Evolutionary conservation across 1,140 invertebrate species (phyloP), one percentile per base, ranked within the genome.

Genomic region (Drosophila funebris): DNA sequence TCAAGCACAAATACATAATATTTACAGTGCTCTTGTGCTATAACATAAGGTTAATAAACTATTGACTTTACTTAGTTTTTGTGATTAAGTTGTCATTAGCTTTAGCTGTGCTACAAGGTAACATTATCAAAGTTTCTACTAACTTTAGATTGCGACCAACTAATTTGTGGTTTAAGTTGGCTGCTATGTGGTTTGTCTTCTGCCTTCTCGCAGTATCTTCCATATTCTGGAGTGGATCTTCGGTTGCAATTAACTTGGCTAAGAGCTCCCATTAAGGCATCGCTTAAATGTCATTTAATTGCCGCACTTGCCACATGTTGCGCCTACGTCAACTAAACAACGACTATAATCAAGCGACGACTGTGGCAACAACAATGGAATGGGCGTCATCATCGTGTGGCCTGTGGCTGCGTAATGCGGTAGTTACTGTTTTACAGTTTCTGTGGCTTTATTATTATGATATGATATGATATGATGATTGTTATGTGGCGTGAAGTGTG

Each of bases 341-440:
- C 16, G 18, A 53, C 39, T 36, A 46, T 62, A 58, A 64, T 48
- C 48, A 73, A 63, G 61, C 58, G 20, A 31, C 48, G 56, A 44
- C 8, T 48, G 43, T 48, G 11, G 36, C 69, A 36, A 41, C 50
- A 66, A 43, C 63, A 54, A 50, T 33, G 3, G 8, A 14, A 18
- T 5, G 46, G 46, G 46, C 61, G 36, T 41, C 50, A 24, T 60
- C 53, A 48, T 46, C 44, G 33, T 57, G 44, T 60, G 46, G 46
- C 31, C 31, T 73, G 48, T 9, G 79, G 20, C 80, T 66, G 79
- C 80, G 80, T 84, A 79, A 76, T 76, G 56, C 73, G 79, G 80
- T 68, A 83, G 79, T 68, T 66, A 18, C 3, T 66, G 16, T 63
- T 50, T 13, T 14, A 36, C 56, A 22, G 54, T 79, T 71, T 46